Base-by-base conservation (phyloP, 2,797 vertebrate species). In the Sitta carolinensis region DNA sequence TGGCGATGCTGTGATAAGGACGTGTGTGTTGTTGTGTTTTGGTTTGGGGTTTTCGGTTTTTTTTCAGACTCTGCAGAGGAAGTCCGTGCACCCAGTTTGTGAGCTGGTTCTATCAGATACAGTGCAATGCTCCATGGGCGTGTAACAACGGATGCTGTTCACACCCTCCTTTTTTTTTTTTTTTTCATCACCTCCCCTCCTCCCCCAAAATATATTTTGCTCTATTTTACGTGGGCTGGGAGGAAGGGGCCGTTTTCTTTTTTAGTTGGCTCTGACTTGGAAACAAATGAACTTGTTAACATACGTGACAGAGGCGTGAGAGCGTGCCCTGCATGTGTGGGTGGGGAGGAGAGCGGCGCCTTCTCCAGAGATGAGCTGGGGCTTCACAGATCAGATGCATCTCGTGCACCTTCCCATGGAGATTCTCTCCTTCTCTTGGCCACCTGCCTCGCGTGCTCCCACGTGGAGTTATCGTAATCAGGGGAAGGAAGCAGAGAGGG, bases 61-160 rank as follows among this genome's bases (percentile, higher is more conserved):
- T 47, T 50, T 50, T 52, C 36, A 76, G 66, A 7, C 89, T 34
- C 40, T 88, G 77, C 94, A 95, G 74, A 97, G 95, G 96, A 97
- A 97, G 95, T 88, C 73, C 83, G 21, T 90, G 95, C 87, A 94
- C 80, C 66, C 58, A 59, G 85, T 86, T 76, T 0, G 61, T 54
- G 93, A 93, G 82, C 84, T 83, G 89, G 38, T 81, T 72, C 11
- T 84, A 89, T 97, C 96, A 95, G 95, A 94, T 94, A 79, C 79
- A 90, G 62, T 91, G 68, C 92, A 58, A 47, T 34, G 82, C 93
- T 94, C 93, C 77, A 81, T 66, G 95, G 96, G 93, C 7, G 94
- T 96, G 94, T 82, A 88, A 82, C 89, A 97, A 93, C 96, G 94
- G 96, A 96, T 96, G 95, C 96, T 90, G 89, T 82, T 96, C 95